These are phyloP conservation scores for Drosophila mauritiana DNA, from an alignment of 1,140 invertebrate genomes.

Conservation along the genomic window DNA sequence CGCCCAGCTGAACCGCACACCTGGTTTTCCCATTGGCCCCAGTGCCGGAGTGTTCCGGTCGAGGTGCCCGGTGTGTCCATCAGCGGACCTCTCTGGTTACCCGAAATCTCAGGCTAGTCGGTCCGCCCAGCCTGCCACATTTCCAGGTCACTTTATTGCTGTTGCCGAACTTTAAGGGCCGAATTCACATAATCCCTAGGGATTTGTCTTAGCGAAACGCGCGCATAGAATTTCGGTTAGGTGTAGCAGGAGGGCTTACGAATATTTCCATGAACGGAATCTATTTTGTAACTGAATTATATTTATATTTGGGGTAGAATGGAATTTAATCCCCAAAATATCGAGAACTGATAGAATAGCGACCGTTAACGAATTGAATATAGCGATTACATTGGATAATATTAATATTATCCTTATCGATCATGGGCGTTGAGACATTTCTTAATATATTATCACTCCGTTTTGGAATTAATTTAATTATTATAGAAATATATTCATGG, in stretches of 20 bases:
- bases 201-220: constrained; percentile 68
- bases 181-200: constrained; percentile 65
- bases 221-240: constrained; percentile 9
- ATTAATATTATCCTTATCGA: background rate
- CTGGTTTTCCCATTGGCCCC: constrained; percentile 17
- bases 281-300: constrained; percentile 19
- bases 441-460: too few relatives aligned
- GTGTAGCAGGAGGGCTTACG: constrained; percentile 2
- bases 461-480: background rate
- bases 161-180: constrained; percentile 61
- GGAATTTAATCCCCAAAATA: background rate
- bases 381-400: background rate
- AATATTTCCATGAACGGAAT: constrained; percentile 21
- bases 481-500: too few relatives aligned
- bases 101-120: constrained; percentile 5
- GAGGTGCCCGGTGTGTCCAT: constrained; percentile 32
- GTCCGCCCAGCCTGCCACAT: constrained; percentile 8
- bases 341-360: background rate
- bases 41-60: constrained; percentile 19
- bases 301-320: background rate
- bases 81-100: constrained; percentile 10
- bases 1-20: constrained; percentile 38
- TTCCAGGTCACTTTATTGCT: constrained; percentile 64
- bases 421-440: too few relatives aligned
- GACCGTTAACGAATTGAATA: background rate